Conservation (phyloP, 2,888 invertebrate species). For the Neocrepidodera transversa region DNA sequence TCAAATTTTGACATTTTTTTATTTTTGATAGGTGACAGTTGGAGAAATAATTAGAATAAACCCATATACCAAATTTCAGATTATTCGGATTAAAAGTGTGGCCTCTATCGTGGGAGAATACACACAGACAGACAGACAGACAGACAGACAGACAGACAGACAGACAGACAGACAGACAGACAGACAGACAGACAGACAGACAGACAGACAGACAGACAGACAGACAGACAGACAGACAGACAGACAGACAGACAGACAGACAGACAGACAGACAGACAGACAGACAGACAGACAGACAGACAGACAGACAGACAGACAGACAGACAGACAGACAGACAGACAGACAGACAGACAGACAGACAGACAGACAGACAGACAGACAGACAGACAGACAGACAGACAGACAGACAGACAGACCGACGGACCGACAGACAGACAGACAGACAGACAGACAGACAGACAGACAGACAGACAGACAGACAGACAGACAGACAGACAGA, state of each 20-base stretch:
- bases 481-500: constrained; percentile 30
- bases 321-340: constrained; percentile 31
- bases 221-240: constrained; percentile 31
- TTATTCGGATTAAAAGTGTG: too few species aligned
- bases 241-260: constrained; percentile 30
- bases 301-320: constrained; percentile 31
- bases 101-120: too few species aligned
- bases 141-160: constrained; percentile 31
- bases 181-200: constrained; percentile 29
- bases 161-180: constrained; percentile 30
- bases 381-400: constrained; percentile 31
- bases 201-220: constrained; percentile 30
- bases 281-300: constrained; percentile 31
- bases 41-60: too few species aligned
- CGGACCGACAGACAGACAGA: too few species aligned
- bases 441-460: constrained; percentile 31
- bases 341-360: constrained; percentile 31
- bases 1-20: too few species aligned
- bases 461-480: constrained; percentile 31
- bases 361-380: constrained; percentile 31
- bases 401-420: too few species aligned
- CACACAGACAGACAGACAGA: too few species aligned
- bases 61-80: too few species aligned
- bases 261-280: constrained; percentile 31
- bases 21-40: too few species aligned